Conservation (phyloP, 2,113 vertebrate genomes). For the Rhinoderma darwinii region DNA sequence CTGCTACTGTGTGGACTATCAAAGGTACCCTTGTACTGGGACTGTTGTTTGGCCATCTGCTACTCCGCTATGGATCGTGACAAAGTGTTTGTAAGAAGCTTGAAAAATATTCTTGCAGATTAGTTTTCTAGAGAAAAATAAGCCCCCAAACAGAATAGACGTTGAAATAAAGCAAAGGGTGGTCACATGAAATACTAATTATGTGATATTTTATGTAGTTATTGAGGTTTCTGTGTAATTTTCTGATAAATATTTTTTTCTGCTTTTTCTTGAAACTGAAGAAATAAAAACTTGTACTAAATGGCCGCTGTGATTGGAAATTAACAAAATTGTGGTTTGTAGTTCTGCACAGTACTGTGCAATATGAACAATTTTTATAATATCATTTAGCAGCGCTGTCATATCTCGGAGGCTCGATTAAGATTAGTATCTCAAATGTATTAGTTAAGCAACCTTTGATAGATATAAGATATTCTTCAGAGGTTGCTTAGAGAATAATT, state of each 20-base stretch:
- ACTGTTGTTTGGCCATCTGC: too few relatives aligned
- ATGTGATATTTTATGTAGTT: too few relatives aligned
- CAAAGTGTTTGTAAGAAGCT: background rate
- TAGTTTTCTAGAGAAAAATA: background rate
- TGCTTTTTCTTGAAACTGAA: background rate
- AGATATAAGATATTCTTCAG: constrained; percentile 9
- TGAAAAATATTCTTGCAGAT: background rate
- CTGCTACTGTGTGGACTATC: too few relatives aligned
- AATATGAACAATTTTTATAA: background rate
- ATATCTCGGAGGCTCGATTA: background rate
- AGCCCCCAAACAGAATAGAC: background rate
- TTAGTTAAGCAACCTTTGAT: constrained; percentile 5
- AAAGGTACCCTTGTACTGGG: too few relatives aligned
- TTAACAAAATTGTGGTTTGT: background rate
- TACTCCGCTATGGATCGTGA: too few relatives aligned
- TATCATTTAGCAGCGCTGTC: background rate
- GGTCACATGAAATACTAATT: background rate
- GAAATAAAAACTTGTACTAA: background rate
- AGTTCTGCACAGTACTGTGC: background rate
- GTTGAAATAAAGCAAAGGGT: background rate
- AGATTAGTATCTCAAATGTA: constrained; percentile 24
- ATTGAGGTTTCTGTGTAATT: background rate
- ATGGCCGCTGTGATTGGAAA: background rate
- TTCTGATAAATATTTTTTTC: background rate
- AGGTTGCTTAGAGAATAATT: constrained; percentile 17